Conservation (phyloP, 1,140 invertebrate species). For the Bactericera cockerelli region DNA sequence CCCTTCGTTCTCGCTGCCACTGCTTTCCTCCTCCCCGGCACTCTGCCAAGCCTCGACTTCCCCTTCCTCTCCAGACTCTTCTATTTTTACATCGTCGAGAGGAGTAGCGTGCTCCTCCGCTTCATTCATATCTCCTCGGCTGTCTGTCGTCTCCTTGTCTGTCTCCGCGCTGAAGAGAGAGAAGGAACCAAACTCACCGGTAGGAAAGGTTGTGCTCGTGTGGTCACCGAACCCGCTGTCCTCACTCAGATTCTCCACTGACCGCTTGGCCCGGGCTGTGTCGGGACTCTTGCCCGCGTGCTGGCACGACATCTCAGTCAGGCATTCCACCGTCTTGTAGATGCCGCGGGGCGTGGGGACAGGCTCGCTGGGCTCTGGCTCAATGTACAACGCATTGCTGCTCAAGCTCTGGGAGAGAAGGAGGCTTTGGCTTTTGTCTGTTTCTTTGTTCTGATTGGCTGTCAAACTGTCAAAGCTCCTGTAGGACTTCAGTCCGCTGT, state of each 20-base stretch:
- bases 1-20: neutral
- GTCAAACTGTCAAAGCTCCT: constrained; percentile 34
- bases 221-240: constrained; percentile 56
- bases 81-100: constrained; percentile 6
- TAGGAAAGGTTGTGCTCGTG: constrained; percentile 24
- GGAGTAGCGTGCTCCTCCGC: constrained; percentile 10
- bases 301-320: constrained; percentile 13
- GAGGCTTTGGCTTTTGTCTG: constrained; percentile 12
- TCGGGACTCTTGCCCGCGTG: constrained; percentile 22
- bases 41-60: constrained; percentile 22
- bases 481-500: constrained; percentile 29
- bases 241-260: constrained; percentile 53
- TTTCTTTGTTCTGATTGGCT: constrained; percentile 15
- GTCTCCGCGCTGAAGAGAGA: neutral
- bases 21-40: constrained; percentile 17
- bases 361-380: neutral
- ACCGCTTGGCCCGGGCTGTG: constrained; percentile 25
- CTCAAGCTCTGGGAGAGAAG: constrained; percentile 10
- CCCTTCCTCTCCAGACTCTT: constrained; percentile 9
- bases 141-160: neutral
- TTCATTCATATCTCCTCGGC: constrained; percentile 8
- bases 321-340: constrained; percentile 25
- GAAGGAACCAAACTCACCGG: constrained; percentile 4
- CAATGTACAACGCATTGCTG: constrained; percentile 19
- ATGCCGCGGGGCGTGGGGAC: constrained; percentile 15